These are phyloP conservation scores for Prochilodus magdalenae DNA, from an alignment of 2,113 vertebrate genomes.

Conservation along the genomic window DNA sequence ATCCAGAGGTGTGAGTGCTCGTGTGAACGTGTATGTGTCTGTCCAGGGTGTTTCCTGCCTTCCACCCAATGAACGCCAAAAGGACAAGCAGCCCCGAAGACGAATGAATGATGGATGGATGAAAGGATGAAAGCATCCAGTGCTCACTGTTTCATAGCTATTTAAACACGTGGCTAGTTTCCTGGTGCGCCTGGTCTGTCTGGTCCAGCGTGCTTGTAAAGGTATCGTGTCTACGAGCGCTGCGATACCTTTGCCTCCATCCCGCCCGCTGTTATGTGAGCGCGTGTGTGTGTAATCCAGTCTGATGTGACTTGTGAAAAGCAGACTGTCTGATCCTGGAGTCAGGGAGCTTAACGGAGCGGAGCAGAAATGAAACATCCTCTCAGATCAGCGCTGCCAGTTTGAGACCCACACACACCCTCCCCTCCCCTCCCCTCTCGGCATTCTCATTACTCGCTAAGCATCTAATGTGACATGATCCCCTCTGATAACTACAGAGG, in stretches of 20 bases:
- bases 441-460: constrained; percentile 13
- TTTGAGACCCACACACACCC: not conserved
- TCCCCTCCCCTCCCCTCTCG: not conserved
- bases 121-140: no score
- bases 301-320: constrained; percentile 4
- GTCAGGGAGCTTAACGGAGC: not conserved
- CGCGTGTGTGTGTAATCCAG: not conserved
- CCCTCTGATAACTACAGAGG: constrained; percentile 9
- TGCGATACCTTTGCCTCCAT: not conserved
- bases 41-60: no score
- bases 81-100: no score
- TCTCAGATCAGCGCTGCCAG: not conserved
- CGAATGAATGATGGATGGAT: no score
- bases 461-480: constrained; percentile 11
- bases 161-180: no score
- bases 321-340: not conserved
- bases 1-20: no score
- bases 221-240: not conserved
- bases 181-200: no score
- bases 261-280: not conserved
- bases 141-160: no score
- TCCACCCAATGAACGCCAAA: no score
- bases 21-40: no score
- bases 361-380: constrained; percentile 4
- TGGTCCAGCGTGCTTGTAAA: not conserved